Percentiles rank a stretch among this genome's conserved stretches.
phyloP scores from a whole-genome alignment of 1,140 invertebrate genomes.

The Hesperophylax magnus region DNA sequence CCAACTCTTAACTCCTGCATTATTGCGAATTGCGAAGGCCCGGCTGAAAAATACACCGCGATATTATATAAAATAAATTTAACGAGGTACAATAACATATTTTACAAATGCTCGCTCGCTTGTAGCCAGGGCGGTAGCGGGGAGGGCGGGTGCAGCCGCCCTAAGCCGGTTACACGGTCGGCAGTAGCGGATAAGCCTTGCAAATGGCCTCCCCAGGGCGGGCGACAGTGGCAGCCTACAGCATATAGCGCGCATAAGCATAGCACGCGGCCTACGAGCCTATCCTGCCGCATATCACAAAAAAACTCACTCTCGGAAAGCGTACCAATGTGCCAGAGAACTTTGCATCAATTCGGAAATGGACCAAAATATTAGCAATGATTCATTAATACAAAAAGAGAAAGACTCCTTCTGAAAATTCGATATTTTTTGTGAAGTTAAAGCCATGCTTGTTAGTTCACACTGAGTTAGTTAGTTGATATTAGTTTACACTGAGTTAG shows the following conservation, averaged over 20 bases:
- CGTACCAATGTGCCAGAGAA: constrained; percentile 18
- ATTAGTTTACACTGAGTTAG: too few relatives aligned
- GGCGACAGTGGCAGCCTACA: not conserved
- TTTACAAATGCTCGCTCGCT: constrained; percentile 37
- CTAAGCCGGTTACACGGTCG: constrained; percentile 51
- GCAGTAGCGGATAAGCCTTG: constrained; percentile 47
- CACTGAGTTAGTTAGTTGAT: too few relatives aligned
- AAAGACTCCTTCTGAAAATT: too few relatives aligned
- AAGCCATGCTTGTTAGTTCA: too few relatives aligned
- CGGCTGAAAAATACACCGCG: not conserved
- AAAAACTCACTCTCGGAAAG: constrained; percentile 3
- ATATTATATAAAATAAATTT: constrained; percentile 28
- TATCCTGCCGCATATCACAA: constrained; percentile 8
- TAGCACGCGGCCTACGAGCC: not conserved
- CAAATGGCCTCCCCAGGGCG: constrained; percentile 46
- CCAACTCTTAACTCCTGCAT: constrained; percentile 14
- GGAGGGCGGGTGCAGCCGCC: constrained; percentile 4
- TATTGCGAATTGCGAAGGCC: constrained; percentile 31
- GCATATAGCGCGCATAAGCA: not conserved
- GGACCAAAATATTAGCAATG: too few relatives aligned
- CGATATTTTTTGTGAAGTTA: too few relatives aligned
- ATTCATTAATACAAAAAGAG: too few relatives aligned
- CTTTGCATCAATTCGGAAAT: not conserved
- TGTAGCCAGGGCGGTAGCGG: not conserved
- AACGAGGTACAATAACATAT: constrained; percentile 42